Evolutionary conservation across 2,113 vertebrate species (phyloP), one percentile per base, ranked within the genome.

Genomic region (Callipepla californica): DNA sequence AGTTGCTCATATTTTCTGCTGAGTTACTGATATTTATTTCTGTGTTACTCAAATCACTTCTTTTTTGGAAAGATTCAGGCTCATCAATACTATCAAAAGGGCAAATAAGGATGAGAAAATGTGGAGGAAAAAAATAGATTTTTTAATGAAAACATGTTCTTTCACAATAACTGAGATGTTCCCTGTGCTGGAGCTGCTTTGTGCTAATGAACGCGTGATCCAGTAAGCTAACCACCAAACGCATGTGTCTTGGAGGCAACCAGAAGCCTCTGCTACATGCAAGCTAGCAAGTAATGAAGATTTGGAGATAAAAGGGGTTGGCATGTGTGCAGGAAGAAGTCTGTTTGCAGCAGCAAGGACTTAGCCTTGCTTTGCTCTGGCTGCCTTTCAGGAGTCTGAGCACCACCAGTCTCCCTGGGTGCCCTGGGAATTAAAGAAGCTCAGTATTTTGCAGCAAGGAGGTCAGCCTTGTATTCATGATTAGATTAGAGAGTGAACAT

Each of bases 41-140:
- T 15, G 30, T 45, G 57, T 55, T 72, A 38, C 44, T 70, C 38
- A 67, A 9, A 38, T 34, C 55, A 5, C 16, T 89, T 16, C 6
- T 8, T 72, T 70, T 40, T 70, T 78, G 23, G 47, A 88, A 94
- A 68, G 81, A 85, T 51, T 91, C 69, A 63, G 80, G 53, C 63
- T 70, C 22, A 94, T 48, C 55, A 48, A 81, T 72, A 82, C 50
- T 45, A 82, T 53, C 67, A 87, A 90, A 95, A 92, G 80, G 63
- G 14, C 15, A 63, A 47, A 84, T 88, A 94, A 89, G 34, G 81
- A 36, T 11, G 50, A 67, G 30, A 66, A 89, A 57, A 86, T 13
- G 0, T 26, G 77, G 76, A 9, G 85, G 34, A 36, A 14, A 78
- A 51, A 92, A 86, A 93, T 55, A 76, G 34, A 40, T 69, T n/a